A percentile compares a stretch with the other conserved stretches of the same genome.
Evolutionary conservation across 1,140 invertebrate genomes (phyloP).

Genomic region (Nasonia vitripennis): DNA sequence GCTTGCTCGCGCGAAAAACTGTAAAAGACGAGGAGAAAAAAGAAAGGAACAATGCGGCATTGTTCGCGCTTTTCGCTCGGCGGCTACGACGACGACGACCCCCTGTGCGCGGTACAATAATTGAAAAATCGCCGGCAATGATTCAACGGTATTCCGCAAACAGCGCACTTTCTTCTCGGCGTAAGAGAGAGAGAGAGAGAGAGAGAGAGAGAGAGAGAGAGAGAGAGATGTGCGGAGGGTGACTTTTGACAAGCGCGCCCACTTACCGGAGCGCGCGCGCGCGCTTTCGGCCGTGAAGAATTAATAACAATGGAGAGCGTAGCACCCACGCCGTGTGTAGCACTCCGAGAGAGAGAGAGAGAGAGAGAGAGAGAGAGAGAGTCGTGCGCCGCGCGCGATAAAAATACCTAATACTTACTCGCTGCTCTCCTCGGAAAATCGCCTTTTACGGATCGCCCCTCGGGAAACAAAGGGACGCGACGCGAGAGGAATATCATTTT

Average conservation of each 20-base stretch:
- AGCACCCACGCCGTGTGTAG: slow-evolving; percentile 16
- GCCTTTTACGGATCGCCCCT: background rate
- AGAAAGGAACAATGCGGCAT: slow-evolving; percentile 37
- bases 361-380: no score
- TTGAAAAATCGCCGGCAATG: slow-evolving; percentile 51
- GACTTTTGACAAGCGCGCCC: slow-evolving; percentile 37
- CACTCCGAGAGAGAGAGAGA: background rate
- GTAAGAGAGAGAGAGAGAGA: background rate
- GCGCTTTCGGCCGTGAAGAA: slow-evolving; percentile 46
- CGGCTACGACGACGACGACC: background rate
- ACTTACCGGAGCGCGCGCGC: slow-evolving; percentile 26
- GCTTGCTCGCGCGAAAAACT: background rate
- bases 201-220: background rate
- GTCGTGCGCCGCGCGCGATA: slow-evolving; percentile 12
- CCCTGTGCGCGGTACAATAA: background rate
- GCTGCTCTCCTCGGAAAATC: slow-evolving; percentile 11
- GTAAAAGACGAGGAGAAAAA: background rate
- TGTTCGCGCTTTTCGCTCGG: slow-evolving; percentile 3
- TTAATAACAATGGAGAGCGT: slow-evolving; percentile 46
- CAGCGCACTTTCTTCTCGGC: slow-evolving; percentile 17
- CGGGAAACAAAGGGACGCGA: slow-evolving; percentile 19
- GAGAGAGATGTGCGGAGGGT: slow-evolving; percentile 6
- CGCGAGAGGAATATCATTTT: background rate
- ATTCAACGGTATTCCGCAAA: slow-evolving; percentile 54
- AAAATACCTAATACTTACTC: slow-evolving; percentile 11